Percentiles rank a stretch among this genome's conserved stretches.
These are phyloP conservation scores for Euleptes europaea DNA, from an alignment of 2,113 vertebrate genomes.

Conservation along the genomic window DNA sequence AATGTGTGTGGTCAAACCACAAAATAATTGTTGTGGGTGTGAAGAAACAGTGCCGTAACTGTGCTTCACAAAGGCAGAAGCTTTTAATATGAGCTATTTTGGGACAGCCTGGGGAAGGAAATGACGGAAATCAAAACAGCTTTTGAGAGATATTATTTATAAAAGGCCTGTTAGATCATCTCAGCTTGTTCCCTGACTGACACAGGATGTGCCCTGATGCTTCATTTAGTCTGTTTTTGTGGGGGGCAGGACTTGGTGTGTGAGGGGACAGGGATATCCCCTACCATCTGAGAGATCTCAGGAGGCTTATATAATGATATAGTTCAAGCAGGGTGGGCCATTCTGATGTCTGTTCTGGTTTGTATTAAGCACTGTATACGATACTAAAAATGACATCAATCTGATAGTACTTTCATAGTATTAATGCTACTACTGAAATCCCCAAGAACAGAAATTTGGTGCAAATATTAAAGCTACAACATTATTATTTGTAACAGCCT, in stretches of 20 bases:
- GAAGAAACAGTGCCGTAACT: background rate
- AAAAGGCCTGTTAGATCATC: background rate
- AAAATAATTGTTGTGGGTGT: slow-evolving; percentile 1
- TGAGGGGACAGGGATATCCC: slow-evolving; percentile 1
- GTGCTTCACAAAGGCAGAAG: background rate
- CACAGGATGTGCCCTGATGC: slow-evolving; percentile 1
- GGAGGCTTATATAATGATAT: background rate
- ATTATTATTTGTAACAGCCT: background rate
- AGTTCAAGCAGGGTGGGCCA: too few species aligned
- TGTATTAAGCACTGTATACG: background rate
- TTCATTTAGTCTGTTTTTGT: slow-evolving; percentile 33
- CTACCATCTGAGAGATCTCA: background rate
- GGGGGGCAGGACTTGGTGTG: background rate
- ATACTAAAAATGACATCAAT: background rate
- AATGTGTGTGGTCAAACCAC: background rate
- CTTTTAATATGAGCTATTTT: slow-evolving; percentile 32
- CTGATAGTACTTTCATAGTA: background rate
- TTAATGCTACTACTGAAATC: background rate
- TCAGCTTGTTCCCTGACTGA: slow-evolving; percentile 13
- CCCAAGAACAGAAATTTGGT: background rate
- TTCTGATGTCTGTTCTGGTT: background rate
- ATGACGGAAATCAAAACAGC: background rate
- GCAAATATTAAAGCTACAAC: background rate
- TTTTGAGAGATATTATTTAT: slow-evolving; percentile 16
- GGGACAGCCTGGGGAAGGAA: slow-evolving; percentile 2